Base-by-base conservation (phyloP, 2,888 invertebrate genomes). In the Polymixis lichenea region DNA sequence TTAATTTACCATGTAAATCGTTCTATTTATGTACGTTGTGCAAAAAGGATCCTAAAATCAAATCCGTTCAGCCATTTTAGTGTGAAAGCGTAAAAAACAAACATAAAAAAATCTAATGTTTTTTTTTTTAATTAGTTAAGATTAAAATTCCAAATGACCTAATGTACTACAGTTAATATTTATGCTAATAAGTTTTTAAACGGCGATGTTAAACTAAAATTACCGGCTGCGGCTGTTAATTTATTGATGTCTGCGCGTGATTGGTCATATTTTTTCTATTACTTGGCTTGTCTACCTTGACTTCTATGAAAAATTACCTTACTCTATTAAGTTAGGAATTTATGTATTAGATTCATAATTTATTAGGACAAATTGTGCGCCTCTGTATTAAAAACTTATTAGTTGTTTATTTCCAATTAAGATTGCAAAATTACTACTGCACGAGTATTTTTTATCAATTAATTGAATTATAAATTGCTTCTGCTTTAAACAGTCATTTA, bases 251-350 rank as follows among this genome's bases (percentile, higher is more conserved):
- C 66, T 67, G 80, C 43, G 56, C 73, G 67, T 78, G 62, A 78
- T 64, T 71, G 53, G 17, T 22, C 17, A 60, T 46, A 64, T 75
- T 80, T 82, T 80, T 71, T 71, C 22, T 32, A 22, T 28, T 15
- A 60, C 67, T 22, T 25, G 25, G 7, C 76, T 32, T 5, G 66
- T 61, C 38, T 43, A 71, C 82, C 82, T 82, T 82, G 82, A 74
- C 78, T 64, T 68, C 60, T 82, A 67, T 56, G 69, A 68, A 77
- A 62, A 73, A 73, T 76, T 70, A 38, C 55, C 51, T 53, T 7
- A 55, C 53, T 55, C n/a, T 28, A 78, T 82, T 51, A 82, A 72
- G n/a, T 60, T 32, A 64, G 25, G 77, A 65, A 83, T 83, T 75
- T 72, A 66, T 46, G 11, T 73, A 82, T 77, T 73, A 32, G 53